A percentile compares a stretch with the other conserved stretches of the same genome.
Conservation (phyloP, 2,888 invertebrate species). For the Hirtodrosophila confusa region DNA sequence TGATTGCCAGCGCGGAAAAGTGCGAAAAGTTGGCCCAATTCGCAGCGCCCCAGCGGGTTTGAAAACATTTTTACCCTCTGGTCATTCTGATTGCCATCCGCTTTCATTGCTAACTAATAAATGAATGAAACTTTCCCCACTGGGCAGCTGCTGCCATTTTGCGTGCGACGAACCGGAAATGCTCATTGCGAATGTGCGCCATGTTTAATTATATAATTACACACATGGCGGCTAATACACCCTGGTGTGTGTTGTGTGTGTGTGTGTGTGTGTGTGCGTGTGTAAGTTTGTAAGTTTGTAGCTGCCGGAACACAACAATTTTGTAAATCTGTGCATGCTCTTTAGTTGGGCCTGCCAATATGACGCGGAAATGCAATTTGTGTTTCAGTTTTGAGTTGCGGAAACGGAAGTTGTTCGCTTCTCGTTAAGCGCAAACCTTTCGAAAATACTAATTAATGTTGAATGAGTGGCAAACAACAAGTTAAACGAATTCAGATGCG, state of each 20-base stretch:
- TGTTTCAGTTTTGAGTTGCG: slow-evolving; percentile 44
- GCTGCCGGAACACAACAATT: slow-evolving; percentile 4
- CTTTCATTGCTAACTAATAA: slow-evolving; percentile 37
- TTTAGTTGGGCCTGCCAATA: slow-evolving; percentile 30
- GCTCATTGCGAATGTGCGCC: slow-evolving; percentile 45
- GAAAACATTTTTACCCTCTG: slow-evolving; percentile 14
- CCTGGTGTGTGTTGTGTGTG: neutral
- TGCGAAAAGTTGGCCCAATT: slow-evolving; percentile 23
- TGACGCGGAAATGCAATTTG: slow-evolving; percentile 65
- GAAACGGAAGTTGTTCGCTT: slow-evolving; percentile 58
- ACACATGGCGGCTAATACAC: neutral
- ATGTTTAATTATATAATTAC: slow-evolving; percentile 61
- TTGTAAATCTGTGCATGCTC: slow-evolving; percentile 37
- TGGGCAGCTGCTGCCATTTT: neutral
- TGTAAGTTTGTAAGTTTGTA: no score
- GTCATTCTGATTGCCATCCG: slow-evolving; percentile 24
- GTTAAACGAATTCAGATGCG: no score
- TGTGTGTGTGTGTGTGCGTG: slow-evolving; percentile 24
- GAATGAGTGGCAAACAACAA: neutral
- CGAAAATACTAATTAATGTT: slow-evolving; percentile 19
- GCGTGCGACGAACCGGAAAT: slow-evolving; percentile 47
- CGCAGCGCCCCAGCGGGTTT: slow-evolving; percentile 11
- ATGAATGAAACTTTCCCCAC: slow-evolving; percentile 24
- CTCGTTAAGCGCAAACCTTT: slow-evolving; percentile 27
- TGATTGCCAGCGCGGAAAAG: slow-evolving; percentile 35